phyloP scores from a whole-genome alignment of 2,113 vertebrate species.

The Paraplagusia blochii region DNA sequence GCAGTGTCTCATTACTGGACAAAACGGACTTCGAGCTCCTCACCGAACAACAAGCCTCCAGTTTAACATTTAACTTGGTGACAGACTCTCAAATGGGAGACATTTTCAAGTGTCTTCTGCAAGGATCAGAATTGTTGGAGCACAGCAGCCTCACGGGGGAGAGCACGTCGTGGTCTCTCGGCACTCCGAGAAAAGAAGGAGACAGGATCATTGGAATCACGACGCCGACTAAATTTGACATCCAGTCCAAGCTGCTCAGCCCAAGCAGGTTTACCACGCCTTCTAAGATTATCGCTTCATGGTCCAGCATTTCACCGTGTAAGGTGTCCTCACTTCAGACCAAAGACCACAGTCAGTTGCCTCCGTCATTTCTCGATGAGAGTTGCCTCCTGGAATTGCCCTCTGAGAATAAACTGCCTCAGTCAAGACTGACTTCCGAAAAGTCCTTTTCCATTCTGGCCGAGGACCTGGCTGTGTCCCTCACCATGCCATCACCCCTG shows the following conservation, averaged over 20 bases:
- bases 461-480: slow-evolving; percentile 93
- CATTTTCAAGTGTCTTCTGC: slow-evolving; percentile 93
- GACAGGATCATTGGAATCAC: slow-evolving; percentile 71
- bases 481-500: slow-evolving; percentile 93
- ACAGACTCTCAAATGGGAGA: slow-evolving; percentile 97
- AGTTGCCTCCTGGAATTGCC: slow-evolving; percentile 92
- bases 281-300: slow-evolving; percentile 74
- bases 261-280: slow-evolving; percentile 74
- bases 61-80: slow-evolving; percentile 92
- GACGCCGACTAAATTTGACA: slow-evolving; percentile 69
- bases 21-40: slow-evolving; percentile 88
- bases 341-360: slow-evolving; percentile 73
- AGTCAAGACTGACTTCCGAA: slow-evolving; percentile 64
- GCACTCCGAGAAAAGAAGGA: slow-evolving; percentile 83
- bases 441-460: slow-evolving; percentile 85
- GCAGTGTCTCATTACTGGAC: slow-evolving; percentile 57
- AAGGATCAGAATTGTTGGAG: slow-evolving; percentile 90
- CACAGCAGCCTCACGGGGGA: slow-evolving; percentile 68
- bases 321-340: slow-evolving; percentile 68
- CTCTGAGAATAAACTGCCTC: slow-evolving; percentile 63
- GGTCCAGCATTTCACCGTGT: slow-evolving; percentile 83
- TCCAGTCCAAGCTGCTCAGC: slow-evolving; percentile 71
- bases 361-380: slow-evolving; percentile 90
- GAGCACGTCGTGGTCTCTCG: slow-evolving; percentile 79
- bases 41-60: slow-evolving; percentile 90